Percentiles rank a stretch among this genome's conserved stretches.
Conservation (phyloP, 2,888 invertebrate genomes). For the Gisinianus flammeolus region DNA sequence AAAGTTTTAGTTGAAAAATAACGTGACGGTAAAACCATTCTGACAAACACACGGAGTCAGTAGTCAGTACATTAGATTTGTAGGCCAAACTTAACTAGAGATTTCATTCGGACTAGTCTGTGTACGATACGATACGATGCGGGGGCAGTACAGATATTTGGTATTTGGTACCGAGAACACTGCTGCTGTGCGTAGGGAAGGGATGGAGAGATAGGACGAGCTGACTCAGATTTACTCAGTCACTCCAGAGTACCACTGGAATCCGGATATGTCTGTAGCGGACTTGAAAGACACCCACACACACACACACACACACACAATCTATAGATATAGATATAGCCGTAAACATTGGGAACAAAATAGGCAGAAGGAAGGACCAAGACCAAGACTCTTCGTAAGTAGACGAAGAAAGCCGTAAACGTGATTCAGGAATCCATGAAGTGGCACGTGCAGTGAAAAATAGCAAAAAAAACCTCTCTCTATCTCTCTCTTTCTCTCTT, state of each 20-base stretch:
- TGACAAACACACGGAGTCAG: neutral
- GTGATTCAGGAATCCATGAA: constrained; percentile 26
- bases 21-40: neutral
- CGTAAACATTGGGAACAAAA: constrained; percentile 4
- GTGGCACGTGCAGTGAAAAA: constrained; percentile 19
- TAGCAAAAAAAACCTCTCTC: constrained; percentile 9
- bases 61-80: neutral
- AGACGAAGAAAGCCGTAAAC: constrained; percentile 26
- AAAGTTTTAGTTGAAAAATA: neutral
- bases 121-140: too few species aligned
- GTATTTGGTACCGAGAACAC: too few species aligned
- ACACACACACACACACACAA: too few species aligned
- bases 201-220: neutral
- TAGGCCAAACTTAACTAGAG: constrained; percentile 15
- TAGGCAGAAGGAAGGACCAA: neutral
- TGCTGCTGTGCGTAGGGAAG: neutral
- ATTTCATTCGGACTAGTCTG: too few species aligned
- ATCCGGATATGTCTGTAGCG: neutral
- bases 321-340: neutral
- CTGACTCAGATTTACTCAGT: neutral
- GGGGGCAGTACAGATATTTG: too few species aligned
- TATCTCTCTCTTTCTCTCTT: constrained; percentile 1
- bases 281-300: neutral
- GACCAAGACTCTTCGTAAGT: too few species aligned
- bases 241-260: neutral